phyloP scores from a whole-genome alignment of 2,797 vertebrate species.

The Hypotaenidia philippensis region DNA sequence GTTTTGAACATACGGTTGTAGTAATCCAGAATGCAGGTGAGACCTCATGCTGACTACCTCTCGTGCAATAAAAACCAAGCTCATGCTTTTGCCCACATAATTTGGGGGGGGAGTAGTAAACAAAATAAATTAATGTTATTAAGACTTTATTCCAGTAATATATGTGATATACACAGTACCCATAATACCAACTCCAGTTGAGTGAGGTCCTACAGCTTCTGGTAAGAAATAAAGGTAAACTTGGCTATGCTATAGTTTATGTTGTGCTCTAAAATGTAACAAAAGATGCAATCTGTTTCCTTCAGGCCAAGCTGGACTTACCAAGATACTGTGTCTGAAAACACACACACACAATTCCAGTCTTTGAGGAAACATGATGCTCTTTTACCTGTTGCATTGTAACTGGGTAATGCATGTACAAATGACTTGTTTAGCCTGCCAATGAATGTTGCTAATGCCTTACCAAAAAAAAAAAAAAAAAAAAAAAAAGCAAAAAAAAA shows the following conservation, averaged over 20 bases:
- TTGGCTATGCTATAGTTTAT: slow-evolving; percentile 65
- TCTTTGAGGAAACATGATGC: slow-evolving; percentile 67
- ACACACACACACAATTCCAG: slow-evolving; percentile 6
- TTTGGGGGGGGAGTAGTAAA: neutral
- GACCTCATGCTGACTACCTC: slow-evolving; percentile 52
- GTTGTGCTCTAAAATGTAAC: slow-evolving; percentile 68
- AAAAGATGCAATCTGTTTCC: slow-evolving; percentile 56
- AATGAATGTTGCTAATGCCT: slow-evolving; percentile 94
- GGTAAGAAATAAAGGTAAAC: slow-evolving; percentile 46
- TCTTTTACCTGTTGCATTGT: slow-evolving; percentile 78
- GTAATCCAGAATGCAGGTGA: neutral
- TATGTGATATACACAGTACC: neutral
- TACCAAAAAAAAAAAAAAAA: slow-evolving; percentile 75
- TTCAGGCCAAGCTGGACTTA: slow-evolving; percentile 43
- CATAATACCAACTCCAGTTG: neutral
- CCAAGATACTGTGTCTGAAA: slow-evolving; percentile 10
- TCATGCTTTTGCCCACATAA: neutral
- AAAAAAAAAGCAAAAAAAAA: slow-evolving; percentile 19
- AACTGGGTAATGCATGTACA: slow-evolving; percentile 89
- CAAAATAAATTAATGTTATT: neutral
- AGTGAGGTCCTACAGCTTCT: slow-evolving; percentile 34
- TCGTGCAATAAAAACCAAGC: slow-evolving; percentile 29
- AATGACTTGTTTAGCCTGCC: slow-evolving; percentile 86
- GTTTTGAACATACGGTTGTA: neutral
- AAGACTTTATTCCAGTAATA: neutral